A percentile compares a stretch with the other conserved stretches of the same genome.
phyloP scores from a whole-genome alignment of 1,140 invertebrate genomes.

The Drosophila jambulina region DNA sequence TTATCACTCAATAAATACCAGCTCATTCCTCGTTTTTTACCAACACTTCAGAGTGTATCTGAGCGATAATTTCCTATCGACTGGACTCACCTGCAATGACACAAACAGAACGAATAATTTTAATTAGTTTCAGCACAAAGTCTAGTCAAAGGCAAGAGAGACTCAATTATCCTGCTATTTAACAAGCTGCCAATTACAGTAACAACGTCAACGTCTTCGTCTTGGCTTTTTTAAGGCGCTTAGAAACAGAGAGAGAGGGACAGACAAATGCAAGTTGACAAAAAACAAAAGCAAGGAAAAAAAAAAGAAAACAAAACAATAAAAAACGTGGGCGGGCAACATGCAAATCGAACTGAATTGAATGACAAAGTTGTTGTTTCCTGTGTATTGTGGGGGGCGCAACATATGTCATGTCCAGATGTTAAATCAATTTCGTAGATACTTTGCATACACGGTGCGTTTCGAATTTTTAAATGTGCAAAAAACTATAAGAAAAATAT shows the following conservation, averaged over 20 bases:
- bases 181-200: slow-evolving; percentile 30
- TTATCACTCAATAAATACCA: slow-evolving; percentile 3
- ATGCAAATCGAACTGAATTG: slow-evolving; percentile 65
- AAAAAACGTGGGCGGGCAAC: slow-evolving; percentile 55
- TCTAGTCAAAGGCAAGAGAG: slow-evolving; percentile 7
- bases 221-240: slow-evolving; percentile 24
- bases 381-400: slow-evolving; percentile 13
- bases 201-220: slow-evolving; percentile 17
- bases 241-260: not conserved
- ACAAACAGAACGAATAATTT: slow-evolving; percentile 15
- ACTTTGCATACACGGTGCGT: slow-evolving; percentile 48
- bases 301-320: not conserved
- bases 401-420: slow-evolving; percentile 53
- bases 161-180: slow-evolving; percentile 32
- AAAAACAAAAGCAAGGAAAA: not conserved
- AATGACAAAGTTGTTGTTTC: slow-evolving; percentile 51
- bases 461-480: not conserved
- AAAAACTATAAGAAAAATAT: not conserved
- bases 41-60: not conserved
- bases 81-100: slow-evolving; percentile 58
- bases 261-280: slow-evolving; percentile 33
- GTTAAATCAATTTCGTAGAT: slow-evolving; percentile 41
- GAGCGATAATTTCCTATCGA: not conserved
- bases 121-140: slow-evolving; percentile 41
- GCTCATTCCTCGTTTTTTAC: not conserved